These are phyloP conservation scores for Rallus crepitans DNA, from an alignment of 2,797 vertebrate species.

Conservation along the genomic window DNA sequence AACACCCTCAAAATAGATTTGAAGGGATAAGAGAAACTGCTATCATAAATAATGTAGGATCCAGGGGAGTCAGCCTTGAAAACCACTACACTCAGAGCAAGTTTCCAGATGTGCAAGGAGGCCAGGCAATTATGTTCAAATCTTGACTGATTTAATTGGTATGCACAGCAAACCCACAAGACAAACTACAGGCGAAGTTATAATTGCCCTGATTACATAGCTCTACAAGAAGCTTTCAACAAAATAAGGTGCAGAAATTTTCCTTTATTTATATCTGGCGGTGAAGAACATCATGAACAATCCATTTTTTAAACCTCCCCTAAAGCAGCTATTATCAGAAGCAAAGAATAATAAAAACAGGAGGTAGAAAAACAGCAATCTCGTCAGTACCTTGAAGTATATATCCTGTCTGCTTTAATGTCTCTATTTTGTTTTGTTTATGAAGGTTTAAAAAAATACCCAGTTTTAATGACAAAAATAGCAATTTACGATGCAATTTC, in stretches of 20 bases:
- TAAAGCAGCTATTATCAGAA: slow-evolving; percentile 29
- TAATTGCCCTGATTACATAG: slow-evolving; percentile 57
- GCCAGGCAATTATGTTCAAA: background rate
- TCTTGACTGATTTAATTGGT: slow-evolving; percentile 39
- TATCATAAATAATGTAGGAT: background rate
- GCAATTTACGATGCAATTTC: slow-evolving; percentile 15
- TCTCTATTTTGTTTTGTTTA: slow-evolving; percentile 11
- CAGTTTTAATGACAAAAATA: slow-evolving; percentile 23
- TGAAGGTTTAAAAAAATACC: background rate
- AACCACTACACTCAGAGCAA: background rate
- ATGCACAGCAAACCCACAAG: slow-evolving; percentile 40
- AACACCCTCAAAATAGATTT: background rate
- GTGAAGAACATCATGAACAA: slow-evolving; percentile 33
- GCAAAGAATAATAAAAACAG: slow-evolving; percentile 45
- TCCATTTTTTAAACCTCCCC: slow-evolving; percentile 25
- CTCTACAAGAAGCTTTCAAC: slow-evolving; percentile 30
- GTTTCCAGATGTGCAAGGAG: background rate
- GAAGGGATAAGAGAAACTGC: background rate
- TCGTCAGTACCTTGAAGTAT: background rate
- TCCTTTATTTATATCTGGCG: slow-evolving; percentile 52
- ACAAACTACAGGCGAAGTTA: slow-evolving; percentile 36
- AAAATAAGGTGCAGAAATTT: slow-evolving; percentile 32
- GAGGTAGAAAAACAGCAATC: background rate
- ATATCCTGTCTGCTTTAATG: background rate
- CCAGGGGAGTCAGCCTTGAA: background rate